Percentiles rank a stretch among this genome's conserved stretches.
phyloP scores from a whole-genome alignment of 2,888 invertebrate genomes.

The Aromia moschata region DNA sequence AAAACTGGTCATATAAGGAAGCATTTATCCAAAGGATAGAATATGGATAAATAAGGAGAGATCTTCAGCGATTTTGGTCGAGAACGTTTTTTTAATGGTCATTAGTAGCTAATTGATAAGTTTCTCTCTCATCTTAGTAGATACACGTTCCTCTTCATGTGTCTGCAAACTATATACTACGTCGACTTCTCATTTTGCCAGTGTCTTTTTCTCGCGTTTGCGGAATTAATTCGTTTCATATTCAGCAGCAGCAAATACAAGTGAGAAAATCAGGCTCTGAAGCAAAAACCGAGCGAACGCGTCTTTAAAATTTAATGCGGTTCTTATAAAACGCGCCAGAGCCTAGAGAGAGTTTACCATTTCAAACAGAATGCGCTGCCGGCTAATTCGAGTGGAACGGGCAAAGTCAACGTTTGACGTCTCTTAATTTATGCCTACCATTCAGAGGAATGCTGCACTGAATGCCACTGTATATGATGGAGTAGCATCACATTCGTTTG shows the following conservation, averaged over 20 bases:
- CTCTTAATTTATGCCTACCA: not conserved
- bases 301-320: not conserved
- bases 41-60: too few species aligned
- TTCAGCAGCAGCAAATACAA: not conserved
- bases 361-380: not conserved
- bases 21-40: too few species aligned
- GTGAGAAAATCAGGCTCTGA: not conserved
- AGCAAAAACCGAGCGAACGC: not conserved
- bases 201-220: too few species aligned
- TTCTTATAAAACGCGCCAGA: not conserved
- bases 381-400: not conserved
- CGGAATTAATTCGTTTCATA: not conserved
- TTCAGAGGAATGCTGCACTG: not conserved
- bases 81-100: too few species aligned
- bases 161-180: too few species aligned
- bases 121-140: too few species aligned
- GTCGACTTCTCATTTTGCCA: too few species aligned
- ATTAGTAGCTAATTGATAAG: too few species aligned
- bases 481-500: not conserved
- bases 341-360: not conserved
- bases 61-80: too few species aligned
- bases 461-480: not conserved
- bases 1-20: too few species aligned
- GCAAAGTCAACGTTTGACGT: not conserved
- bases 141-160: too few species aligned